Evolutionary conservation across 2,113 vertebrate species (phyloP), one percentile per base, ranked within the genome.

Genomic region (Vombatus ursinus): DNA sequence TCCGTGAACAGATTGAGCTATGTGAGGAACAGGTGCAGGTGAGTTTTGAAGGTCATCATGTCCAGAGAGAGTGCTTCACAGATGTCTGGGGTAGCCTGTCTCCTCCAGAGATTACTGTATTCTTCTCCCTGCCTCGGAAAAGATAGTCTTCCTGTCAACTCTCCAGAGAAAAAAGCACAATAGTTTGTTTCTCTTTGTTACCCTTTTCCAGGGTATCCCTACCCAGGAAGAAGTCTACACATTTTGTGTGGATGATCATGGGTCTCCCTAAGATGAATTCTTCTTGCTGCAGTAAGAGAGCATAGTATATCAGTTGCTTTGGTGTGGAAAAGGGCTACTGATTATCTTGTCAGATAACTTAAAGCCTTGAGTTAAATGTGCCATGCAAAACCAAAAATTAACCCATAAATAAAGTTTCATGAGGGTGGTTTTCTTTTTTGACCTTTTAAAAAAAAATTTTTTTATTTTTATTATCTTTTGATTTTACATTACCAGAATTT

Each of bases 21-120:
- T 93, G 98, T 99, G 94, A 98, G 99, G 96, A 99, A 98, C 94
- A 99, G 99, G 97, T 99, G 99, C 99, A 99, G 99, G 99, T 99
- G 93, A 99, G 52, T 84, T n/a, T 84, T 84, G 68, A 84, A 84
- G 68, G 68, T 23, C n/a, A 44, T 10, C 90, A 23, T 49, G 28
- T 92, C 50, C 28, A 91, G 0, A 28, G 22, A 51, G 57, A 44
- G 19, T 44, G 68, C 19, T 84, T 84, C n/a, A 77, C 14, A 84
- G 52, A 57, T 25, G 44, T 90, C 49, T 92, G 23, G n/a, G 57
- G 49, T 92, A 51, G 53, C 51, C 91, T 50, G 0, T 26, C 23
- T 28, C 44, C 48, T 52, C 0, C 47, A 52, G 22, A 51, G 51
- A 50, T 6, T 0, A 19, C 51, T 61, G n/a, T 44, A 6, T 92